Evolutionary conservation across 1,140 invertebrate species (phyloP).

Genomic region (Drepana arcuata): DNA sequence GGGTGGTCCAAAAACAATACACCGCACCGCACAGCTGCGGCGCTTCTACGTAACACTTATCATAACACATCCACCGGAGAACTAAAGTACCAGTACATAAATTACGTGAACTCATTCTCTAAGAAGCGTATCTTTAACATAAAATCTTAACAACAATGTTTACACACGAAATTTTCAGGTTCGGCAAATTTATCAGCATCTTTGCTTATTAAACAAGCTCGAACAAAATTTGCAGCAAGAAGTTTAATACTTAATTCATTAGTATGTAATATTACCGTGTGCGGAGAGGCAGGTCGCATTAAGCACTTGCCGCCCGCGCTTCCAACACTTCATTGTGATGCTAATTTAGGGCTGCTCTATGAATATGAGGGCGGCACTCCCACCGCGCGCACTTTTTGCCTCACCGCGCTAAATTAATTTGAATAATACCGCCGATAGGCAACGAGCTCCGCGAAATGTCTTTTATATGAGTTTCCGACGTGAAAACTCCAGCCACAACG

Average conservation of each 20-base stretch:
- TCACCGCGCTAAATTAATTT: slow-evolving; percentile 64
- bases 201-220: slow-evolving; percentile 23
- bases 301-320: slow-evolving; percentile 50
- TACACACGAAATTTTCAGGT: no score
- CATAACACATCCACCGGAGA: no score
- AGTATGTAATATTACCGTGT: slow-evolving; percentile 55
- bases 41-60: slow-evolving; percentile 29
- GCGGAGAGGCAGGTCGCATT: slow-evolving; percentile 54
- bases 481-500: slow-evolving; percentile 29
- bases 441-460: slow-evolving; percentile 52
- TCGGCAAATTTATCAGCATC: slow-evolving; percentile 15
- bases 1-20: slow-evolving; percentile 64
- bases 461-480: slow-evolving; percentile 60
- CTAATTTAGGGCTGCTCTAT: slow-evolving; percentile 64
- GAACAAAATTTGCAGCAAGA: slow-evolving; percentile 42
- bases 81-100: no score
- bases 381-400: slow-evolving; percentile 59
- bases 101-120: no score
- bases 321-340: slow-evolving; percentile 68
- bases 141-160: no score
- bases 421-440: slow-evolving; percentile 64
- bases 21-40: slow-evolving; percentile 35
- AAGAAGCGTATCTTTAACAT: no score
- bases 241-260: slow-evolving; percentile 58
- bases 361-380: slow-evolving; percentile 53